Percentiles rank a stretch among this genome's conserved stretches.
Conservation (phyloP, 2,113 vertebrate species). For the Anguilla japonica region DNA sequence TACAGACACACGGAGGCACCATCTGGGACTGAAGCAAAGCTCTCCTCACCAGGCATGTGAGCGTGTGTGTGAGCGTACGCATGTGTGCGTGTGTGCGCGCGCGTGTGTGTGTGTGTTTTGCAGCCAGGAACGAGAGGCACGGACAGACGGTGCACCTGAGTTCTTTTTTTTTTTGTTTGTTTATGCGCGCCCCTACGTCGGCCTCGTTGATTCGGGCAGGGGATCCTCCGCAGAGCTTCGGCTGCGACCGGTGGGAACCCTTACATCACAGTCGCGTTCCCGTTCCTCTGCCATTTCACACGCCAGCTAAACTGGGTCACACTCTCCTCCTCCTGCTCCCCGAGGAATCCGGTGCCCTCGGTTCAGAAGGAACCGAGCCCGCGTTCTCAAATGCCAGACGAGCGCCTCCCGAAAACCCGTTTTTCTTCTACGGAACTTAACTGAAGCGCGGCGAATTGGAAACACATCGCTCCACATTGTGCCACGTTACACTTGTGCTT, state of each 20-base stretch:
- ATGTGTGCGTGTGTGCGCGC: slow-evolving; percentile 20
- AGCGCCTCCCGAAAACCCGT: neutral
- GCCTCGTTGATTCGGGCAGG: slow-evolving; percentile 14
- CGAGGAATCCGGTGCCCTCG: neutral
- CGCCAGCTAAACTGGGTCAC: slow-evolving; percentile 12
- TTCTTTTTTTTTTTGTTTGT: slow-evolving; percentile 58
- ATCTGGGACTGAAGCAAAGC: slow-evolving; percentile 73
- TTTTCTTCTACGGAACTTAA: neutral
- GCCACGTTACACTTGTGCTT: neutral
- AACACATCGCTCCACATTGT: slow-evolving; percentile 2
- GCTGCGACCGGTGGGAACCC: slow-evolving; percentile 4
- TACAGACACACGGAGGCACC: slow-evolving; percentile 77
- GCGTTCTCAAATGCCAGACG: neutral
- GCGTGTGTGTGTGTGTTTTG: slow-evolving; percentile 52
- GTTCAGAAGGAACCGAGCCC: neutral
- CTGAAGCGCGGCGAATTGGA: neutral
- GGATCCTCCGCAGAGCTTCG: slow-evolving; percentile 40
- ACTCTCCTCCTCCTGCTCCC: slow-evolving; percentile 2
- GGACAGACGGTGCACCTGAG: slow-evolving; percentile 65
- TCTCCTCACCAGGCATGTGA: slow-evolving; percentile 64
- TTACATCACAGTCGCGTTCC: neutral
- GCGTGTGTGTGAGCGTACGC: slow-evolving; percentile 37
- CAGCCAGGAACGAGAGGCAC: slow-evolving; percentile 56
- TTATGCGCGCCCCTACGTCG: slow-evolving; percentile 53
- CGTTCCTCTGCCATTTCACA: slow-evolving; percentile 8